These are phyloP conservation scores for Oithona nana DNA, from an alignment of 2,888 invertebrate species.

Conservation along the genomic window DNA sequence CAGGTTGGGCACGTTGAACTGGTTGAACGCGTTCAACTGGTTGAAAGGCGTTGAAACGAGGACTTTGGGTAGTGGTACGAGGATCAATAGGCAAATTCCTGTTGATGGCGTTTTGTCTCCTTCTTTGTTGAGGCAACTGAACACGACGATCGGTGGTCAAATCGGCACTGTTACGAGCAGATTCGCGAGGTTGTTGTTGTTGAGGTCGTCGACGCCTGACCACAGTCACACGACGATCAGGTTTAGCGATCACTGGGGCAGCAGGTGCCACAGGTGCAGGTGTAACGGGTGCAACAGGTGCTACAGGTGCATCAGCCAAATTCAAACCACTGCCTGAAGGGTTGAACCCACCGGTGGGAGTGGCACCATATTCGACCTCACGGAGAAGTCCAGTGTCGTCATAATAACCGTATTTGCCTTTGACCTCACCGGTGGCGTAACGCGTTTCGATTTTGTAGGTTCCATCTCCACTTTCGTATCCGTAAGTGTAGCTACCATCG, in stretches of 20 bases:
- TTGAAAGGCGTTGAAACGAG: too few relatives aligned
- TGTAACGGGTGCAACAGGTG: background rate
- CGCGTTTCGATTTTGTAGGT: constrained; percentile 44
- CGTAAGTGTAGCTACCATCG: constrained; percentile 57
- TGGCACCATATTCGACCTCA: constrained; percentile 51
- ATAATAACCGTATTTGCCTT: constrained; percentile 46
- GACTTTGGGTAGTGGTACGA: too few relatives aligned
- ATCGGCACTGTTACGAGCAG: background rate
- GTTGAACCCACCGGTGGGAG: constrained; percentile 26
- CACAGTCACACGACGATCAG: background rate
- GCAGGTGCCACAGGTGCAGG: background rate
- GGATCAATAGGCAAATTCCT: background rate
- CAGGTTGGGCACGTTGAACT: background rate
- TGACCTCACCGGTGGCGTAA: constrained; percentile 20
- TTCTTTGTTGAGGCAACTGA: background rate
- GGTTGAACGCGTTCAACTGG: too few relatives aligned
- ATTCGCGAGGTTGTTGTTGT: too few relatives aligned
- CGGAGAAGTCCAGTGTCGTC: constrained; percentile 50
- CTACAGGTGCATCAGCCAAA: background rate
- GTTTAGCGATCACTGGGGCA: background rate
- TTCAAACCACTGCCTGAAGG: background rate
- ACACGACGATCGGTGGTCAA: background rate
- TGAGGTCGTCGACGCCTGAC: background rate
- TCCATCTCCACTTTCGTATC: constrained; percentile 65
- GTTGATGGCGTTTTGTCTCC: background rate